Conservation (phyloP, 2,113 vertebrate genomes). For the Galemys pyrenaicus region DNA sequence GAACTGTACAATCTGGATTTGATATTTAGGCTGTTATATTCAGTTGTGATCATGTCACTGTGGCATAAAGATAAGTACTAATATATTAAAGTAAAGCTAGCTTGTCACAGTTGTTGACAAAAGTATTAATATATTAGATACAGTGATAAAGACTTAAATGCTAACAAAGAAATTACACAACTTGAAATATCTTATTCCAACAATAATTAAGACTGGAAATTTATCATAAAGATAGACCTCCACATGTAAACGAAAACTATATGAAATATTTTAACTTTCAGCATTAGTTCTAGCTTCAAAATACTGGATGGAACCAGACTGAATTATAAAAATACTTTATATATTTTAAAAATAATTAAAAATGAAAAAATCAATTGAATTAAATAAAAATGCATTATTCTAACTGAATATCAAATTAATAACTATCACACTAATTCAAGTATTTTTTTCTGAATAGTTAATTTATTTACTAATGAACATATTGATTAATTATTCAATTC, state of each 20-base stretch:
- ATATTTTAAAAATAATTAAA: background rate
- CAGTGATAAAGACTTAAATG: background rate
- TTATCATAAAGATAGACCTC: background rate
- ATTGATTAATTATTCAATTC: conserved; percentile 7
- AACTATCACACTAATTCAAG: background rate
- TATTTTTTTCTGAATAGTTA: conserved; percentile 2
- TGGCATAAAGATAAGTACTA: background rate
- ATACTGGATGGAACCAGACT: background rate
- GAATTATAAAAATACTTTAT: background rate
- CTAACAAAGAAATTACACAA: background rate
- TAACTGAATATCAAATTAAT: background rate
- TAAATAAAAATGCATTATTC: background rate
- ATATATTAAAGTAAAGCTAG: background rate
- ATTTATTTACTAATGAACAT: background rate
- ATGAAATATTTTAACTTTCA: background rate
- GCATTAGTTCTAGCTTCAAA: background rate
- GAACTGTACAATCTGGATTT: background rate
- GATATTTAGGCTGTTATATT: background rate
- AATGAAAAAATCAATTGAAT: background rate
- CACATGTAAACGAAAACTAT: background rate
- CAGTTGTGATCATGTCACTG: background rate
- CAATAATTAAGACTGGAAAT: background rate
- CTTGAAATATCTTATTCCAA: background rate
- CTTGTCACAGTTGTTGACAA: background rate
- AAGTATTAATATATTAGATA: background rate